Evolutionary conservation across 2,797 vertebrate genomes (phyloP), one percentile per base, ranked within the genome.

Genomic region (Siniperca undulata): DNA sequence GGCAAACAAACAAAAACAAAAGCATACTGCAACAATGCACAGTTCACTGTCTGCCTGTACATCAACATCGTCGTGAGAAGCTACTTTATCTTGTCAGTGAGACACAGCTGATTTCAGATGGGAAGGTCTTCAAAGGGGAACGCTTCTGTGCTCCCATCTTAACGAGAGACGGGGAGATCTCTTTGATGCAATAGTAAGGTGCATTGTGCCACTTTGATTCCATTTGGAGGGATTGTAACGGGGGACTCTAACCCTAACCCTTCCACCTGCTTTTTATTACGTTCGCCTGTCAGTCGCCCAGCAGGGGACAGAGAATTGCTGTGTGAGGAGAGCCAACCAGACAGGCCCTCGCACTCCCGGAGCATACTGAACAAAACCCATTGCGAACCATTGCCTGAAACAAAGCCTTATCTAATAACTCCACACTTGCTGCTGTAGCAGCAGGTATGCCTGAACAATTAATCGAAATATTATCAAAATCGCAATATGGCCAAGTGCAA

Each of bases 141-240:
- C 24, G 70, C 83, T 83, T 79, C 83, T 64, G 48, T 83, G 85
- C 88, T 80, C 86, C 86, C 82, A 82, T 87, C 88, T 93, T 95
- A 94, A 93, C 81, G 56, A 91, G 93, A 93, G 84, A 85, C 80
- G 74, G 66, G 65, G 71, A 80, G 88, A 94, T 88, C 80, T 82
- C 92, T 94, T 93, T 93, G 93, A 95, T 94, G 91, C 82, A 93
- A 90, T 90, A 88, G 89, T 87, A 34, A 91, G 93, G 94, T 67
- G 89, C 92, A 89, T 84, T 86, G 87, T 92, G 89, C 86, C 78
- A 85, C 94, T 94, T 94, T 94, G 94, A 95, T 95, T 95, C 90
- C 78, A 93, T 92, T 93, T 89, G 83, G 84, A 91, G 83, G 89
- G 92, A 91, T 89, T 89, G 86, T 89, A 89, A 87, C 61, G 1